Evolutionary conservation across 2,113 vertebrate species (phyloP), one percentile per base, ranked within the genome.

Genomic region (Hippoglossus stenolepis): DNA sequence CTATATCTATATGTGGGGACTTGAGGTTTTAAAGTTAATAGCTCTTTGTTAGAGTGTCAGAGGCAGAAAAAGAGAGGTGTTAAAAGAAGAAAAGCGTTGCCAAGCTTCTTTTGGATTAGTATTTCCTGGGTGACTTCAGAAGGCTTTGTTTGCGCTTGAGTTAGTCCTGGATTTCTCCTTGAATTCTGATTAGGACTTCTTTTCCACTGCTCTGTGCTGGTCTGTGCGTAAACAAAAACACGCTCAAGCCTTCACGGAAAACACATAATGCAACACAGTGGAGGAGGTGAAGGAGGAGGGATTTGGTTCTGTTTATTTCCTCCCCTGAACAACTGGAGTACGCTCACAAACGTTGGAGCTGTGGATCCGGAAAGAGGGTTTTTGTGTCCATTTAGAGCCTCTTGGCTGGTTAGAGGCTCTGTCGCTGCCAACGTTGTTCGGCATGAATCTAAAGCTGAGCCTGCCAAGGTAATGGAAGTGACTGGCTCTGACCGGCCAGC

Each of bases 141-240:
- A 31, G 68, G 31, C 61, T 88, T 80, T 87, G 77, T 90, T 83
- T 80, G 26, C 53, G 35, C 80, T 71, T 70, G 45, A 81, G 65
- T 70, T 75, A 73, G 18, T 65, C 62, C 40, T 23, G 1, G 75
- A 86, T 75, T 73, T 31, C 62, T 73, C 72, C 63, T 76, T 80
- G 67, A 87, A 90, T 90, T 79, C 76, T 28, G 61, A 87, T 89
- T 64, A 87, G 85, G 63, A 63, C 49, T 67, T 70, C 13, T 71
- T 81, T 72, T 79, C 35, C 53, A n/a, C 81, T 53, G 53, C 65
- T 8, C 45, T 28, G 54, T 73, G 58, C 40, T 31, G 53, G 58
- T 57, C 66, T 74, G 31, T 56, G 5, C 43, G 58, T 78, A 63
- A 80, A 89, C 77, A 85, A 75, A 54, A 38, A 20, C 64, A 70